phyloP scores from a whole-genome alignment of 2,888 invertebrate genomes.

The Conus canariensis region DNA sequence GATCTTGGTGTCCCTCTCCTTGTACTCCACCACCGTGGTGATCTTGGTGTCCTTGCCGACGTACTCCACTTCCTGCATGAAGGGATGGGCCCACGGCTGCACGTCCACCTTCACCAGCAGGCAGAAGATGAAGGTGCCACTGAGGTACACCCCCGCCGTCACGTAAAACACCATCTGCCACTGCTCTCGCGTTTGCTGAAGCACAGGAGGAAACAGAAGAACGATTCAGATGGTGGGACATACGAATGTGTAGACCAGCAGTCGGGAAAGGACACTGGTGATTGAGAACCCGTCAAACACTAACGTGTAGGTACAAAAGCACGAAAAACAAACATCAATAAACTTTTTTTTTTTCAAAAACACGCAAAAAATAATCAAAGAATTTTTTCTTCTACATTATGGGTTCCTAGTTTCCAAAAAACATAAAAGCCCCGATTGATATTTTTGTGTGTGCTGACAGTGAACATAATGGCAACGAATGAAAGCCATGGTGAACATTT shows the following conservation, averaged over 20 bases:
- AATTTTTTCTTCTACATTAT: no score
- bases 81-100: constrained; percentile 52
- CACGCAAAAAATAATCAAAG: no score
- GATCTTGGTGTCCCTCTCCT: constrained; percentile 18
- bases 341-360: no score
- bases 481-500: no score
- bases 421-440: no score
- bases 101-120: constrained; percentile 48
- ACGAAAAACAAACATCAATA: not conserved
- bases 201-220: not conserved
- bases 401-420: no score
- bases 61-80: constrained; percentile 20
- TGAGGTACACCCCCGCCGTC: constrained; percentile 46
- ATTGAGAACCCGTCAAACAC: not conserved
- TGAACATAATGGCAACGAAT: no score
- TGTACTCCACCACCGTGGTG: constrained; percentile 29
- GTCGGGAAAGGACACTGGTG: not conserved
- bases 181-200: constrained; percentile 56
- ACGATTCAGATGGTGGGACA: not conserved
- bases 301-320: not conserved
- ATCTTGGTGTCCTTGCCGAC: constrained; percentile 22
- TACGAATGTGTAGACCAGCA: not conserved
- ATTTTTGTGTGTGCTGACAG: no score
- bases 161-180: constrained; percentile 59
- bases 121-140: constrained; percentile 50